Percentiles rank a stretch among this genome's conserved stretches.
Evolutionary conservation across 2,113 vertebrate species (phyloP).

Genomic region (Amia ocellicauda): DNA sequence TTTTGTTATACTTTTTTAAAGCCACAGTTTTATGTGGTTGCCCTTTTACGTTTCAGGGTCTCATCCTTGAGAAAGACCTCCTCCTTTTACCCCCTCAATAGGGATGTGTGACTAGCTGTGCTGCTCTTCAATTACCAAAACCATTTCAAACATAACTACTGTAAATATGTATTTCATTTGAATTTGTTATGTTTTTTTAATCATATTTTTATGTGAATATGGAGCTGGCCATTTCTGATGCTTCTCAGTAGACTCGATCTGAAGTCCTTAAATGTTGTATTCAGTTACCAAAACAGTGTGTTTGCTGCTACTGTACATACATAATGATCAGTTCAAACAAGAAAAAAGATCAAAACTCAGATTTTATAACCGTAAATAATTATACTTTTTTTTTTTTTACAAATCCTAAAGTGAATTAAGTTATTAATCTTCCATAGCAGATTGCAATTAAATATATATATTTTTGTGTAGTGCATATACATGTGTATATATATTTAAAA

Average conservation of each 20-base stretch:
- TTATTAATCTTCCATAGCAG: constrained; percentile 51
- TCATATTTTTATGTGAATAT: constrained; percentile 50
- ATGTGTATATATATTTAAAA: constrained; percentile 32
- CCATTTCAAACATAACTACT: constrained; percentile 36
- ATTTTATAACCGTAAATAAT: constrained; percentile 42
- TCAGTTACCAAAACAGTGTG: constrained; percentile 62
- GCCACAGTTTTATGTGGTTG: not conserved
- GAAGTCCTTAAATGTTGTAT: constrained; percentile 32
- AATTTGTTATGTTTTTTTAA: constrained; percentile 31
- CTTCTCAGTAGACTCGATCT: not conserved
- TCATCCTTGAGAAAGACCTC: not conserved
- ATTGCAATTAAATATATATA: constrained; percentile 30
- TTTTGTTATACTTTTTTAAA: no score
- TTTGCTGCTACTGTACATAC: constrained; percentile 73
- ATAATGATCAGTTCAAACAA: constrained; percentile 38
- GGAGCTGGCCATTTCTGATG: constrained; percentile 20
- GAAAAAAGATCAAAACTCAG: constrained; percentile 35
- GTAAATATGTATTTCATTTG: constrained; percentile 60
- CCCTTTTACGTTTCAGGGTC: no score
- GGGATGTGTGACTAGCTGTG: constrained; percentile 16
- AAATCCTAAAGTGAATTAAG: constrained; percentile 30
- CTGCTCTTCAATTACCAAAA: constrained; percentile 43
- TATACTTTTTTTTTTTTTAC: constrained; percentile 30
- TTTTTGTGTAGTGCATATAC: constrained; percentile 39
- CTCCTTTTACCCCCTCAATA: not conserved